Evolutionary conservation across 1,140 invertebrate genomes (phyloP).

Genomic region (Stenopsyche tienmushanensis): DNA sequence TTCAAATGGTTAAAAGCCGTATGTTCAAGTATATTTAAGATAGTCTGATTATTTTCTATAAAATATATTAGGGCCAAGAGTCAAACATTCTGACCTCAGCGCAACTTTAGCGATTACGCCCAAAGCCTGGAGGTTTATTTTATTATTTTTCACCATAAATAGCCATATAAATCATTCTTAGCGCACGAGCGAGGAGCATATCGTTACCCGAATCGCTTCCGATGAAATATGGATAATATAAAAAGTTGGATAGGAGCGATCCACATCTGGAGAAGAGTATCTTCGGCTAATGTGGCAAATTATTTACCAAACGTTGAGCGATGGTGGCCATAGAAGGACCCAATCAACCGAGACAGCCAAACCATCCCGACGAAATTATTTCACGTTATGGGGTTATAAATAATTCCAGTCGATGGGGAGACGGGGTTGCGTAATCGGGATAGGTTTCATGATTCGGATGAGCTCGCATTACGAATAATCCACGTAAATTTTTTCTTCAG

Average conservation of each 20-base stretch:
- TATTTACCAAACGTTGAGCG: conserved; percentile 22
- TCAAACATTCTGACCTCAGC: too few relatives aligned
- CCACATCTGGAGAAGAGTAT: neutral
- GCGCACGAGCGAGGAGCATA: neutral
- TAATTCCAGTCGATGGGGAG: conserved; percentile 4
- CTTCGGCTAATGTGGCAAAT: conserved; percentile 13
- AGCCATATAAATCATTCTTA: too few relatives aligned
- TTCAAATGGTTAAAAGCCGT: too few relatives aligned
- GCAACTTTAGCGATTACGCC: too few relatives aligned
- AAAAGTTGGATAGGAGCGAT: conserved; percentile 7
- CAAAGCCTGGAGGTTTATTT: too few relatives aligned
- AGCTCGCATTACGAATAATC: neutral
- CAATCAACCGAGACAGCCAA: conserved; percentile 9
- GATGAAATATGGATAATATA: conserved; percentile 13
- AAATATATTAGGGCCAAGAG: too few relatives aligned
- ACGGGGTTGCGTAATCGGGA: neutral
- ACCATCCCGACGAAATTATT: conserved; percentile 13
- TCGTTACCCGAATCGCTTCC: conserved; percentile 2
- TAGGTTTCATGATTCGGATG: neutral
- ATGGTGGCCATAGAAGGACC: conserved; percentile 1
- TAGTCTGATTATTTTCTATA: too few relatives aligned
- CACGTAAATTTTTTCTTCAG: neutral
- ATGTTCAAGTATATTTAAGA: too few relatives aligned
- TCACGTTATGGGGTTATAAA: conserved; percentile 23
- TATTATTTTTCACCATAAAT: too few relatives aligned